Evolutionary conservation across 2,113 vertebrate species (phyloP).

Genomic region (Vidua macroura): DNA sequence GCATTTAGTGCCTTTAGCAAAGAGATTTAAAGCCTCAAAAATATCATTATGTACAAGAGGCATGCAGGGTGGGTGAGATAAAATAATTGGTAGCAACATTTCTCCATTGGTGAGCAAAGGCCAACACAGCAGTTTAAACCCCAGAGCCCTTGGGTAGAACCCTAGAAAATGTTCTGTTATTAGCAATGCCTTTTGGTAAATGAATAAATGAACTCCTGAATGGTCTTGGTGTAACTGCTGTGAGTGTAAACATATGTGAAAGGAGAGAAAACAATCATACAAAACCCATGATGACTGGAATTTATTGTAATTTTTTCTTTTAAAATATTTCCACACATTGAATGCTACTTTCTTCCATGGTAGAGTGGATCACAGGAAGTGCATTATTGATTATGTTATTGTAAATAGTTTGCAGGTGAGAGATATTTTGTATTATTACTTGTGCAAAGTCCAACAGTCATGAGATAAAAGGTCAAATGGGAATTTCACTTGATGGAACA

Average conservation of each 20-base stretch:
- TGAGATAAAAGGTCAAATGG: conserved; percentile 2
- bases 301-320: neutral
- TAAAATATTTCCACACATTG: neutral
- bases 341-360: neutral
- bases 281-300: neutral
- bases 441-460: conserved; percentile 11
- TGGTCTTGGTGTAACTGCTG: neutral
- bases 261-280: neutral
- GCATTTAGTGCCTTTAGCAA: conserved; percentile 43
- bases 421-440: conserved; percentile 37
- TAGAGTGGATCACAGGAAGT: neutral
- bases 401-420: conserved; percentile 2
- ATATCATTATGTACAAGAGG: conserved; percentile 36
- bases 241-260: neutral
- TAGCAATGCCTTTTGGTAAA: neutral
- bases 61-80: conserved; percentile 4
- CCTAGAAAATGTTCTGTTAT: neutral
- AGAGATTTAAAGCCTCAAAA: conserved; percentile 25
- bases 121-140: conserved; percentile 11
- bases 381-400: neutral
- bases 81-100: conserved; percentile 49
- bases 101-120: neutral
- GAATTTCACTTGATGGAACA: conserved; percentile 25
- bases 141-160: neutral
- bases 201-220: neutral